Evolutionary conservation across 2,888 invertebrate genomes (phyloP).

Genomic region (Tipula unca): DNA sequence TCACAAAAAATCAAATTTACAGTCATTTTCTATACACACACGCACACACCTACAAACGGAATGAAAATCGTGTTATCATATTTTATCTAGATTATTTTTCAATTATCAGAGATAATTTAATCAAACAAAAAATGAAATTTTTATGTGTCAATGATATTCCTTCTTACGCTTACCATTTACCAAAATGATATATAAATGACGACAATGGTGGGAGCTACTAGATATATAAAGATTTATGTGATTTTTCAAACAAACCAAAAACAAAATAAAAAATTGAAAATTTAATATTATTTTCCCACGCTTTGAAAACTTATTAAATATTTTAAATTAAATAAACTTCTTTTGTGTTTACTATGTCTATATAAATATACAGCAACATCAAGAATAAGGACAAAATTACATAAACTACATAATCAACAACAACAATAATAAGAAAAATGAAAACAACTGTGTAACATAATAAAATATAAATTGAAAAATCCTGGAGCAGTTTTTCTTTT

Average conservation of each 20-base stretch:
- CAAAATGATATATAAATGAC: background rate
- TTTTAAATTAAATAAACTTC: background rate
- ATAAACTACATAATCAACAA: background rate
- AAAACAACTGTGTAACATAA: background rate
- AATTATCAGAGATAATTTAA: background rate
- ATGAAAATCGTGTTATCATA: background rate
- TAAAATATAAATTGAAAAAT: background rate
- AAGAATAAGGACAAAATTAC: background rate
- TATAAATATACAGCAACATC: background rate
- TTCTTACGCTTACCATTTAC: background rate
- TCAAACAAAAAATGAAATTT: background rate
- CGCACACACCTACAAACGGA: background rate
- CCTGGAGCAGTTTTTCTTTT: background rate
- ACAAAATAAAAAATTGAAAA: background rate
- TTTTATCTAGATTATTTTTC: background rate
- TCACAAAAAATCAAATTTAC: background rate
- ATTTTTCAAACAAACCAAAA: background rate
- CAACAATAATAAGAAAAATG: background rate
- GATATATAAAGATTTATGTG: background rate
- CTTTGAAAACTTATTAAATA: background rate
- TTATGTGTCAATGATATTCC: background rate
- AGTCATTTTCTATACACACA: background rate
- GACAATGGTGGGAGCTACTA: background rate
- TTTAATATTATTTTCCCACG: background rate
- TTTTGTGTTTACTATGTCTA: background rate